Percentiles rank a stretch among this genome's conserved stretches.
phyloP scores from a whole-genome alignment of 2,797 vertebrate genomes.

The Rallus crepitans region DNA sequence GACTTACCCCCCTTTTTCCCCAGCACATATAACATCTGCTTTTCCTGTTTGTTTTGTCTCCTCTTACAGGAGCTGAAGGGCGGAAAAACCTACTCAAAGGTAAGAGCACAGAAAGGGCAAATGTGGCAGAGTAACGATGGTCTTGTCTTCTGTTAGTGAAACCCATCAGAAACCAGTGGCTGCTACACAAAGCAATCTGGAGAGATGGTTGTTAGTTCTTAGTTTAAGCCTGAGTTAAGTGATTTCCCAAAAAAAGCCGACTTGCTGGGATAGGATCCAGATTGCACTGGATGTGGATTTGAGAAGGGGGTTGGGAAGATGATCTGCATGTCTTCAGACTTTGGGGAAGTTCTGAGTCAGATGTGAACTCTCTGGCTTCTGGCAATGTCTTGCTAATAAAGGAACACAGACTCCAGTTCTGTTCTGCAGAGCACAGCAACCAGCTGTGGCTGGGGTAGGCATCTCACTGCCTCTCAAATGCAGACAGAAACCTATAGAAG shows the following conservation, averaged over 20 bases:
- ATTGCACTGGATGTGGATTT: conserved; percentile 39
- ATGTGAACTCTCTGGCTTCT: conserved; percentile 67
- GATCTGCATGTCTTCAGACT: conserved; percentile 52
- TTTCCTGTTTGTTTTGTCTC: conserved; percentile 80
- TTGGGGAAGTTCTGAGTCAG: conserved; percentile 73
- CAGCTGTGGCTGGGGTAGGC: background rate
- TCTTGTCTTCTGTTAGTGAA: background rate
- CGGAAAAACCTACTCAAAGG: conserved; percentile 95
- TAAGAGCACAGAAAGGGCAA: conserved; percentile 77
- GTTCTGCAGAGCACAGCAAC: background rate
- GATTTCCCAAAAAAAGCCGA: background rate
- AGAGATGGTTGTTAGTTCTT: background rate
- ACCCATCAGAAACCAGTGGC: background rate
- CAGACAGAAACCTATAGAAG: background rate
- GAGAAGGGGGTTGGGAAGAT: conserved; percentile 42
- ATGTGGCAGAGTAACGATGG: background rate
- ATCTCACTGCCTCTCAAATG: background rate
- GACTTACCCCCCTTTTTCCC: background rate
- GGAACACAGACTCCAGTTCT: conserved; percentile 2
- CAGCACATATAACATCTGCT: conserved; percentile 24
- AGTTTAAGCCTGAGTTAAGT: background rate
- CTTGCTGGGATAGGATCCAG: conserved; percentile 46
- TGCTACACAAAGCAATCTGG: background rate
- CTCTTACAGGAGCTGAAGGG: conserved; percentile 94
- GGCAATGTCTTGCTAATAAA: background rate